Conservation (phyloP, 1,140 invertebrate genomes). For the Gryllus bimaculatus region DNA sequence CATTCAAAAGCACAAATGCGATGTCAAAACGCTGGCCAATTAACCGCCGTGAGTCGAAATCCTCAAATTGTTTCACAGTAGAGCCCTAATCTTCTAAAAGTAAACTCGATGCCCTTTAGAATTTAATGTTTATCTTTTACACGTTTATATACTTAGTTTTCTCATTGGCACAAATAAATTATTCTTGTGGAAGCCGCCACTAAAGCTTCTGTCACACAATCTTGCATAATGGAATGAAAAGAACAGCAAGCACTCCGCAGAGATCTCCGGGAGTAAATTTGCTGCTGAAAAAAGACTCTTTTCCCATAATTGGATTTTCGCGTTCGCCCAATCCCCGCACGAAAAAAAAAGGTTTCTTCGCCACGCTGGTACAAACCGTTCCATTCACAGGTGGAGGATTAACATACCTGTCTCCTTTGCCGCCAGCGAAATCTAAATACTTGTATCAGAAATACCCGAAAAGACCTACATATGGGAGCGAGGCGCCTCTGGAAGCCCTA, state of each 20-base stretch:
- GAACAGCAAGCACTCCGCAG: not conserved
- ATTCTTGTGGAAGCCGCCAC: not conserved
- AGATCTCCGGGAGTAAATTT: too few species aligned
- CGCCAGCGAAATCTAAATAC: too few species aligned
- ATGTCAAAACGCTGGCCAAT: not conserved
- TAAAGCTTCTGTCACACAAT: not conserved
- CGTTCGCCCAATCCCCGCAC: too few species aligned
- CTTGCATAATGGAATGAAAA: not conserved
- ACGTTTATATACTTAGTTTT: not conserved
- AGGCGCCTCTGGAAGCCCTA: too few species aligned
- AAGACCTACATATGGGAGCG: too few species aligned
- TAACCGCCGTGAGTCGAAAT: not conserved
- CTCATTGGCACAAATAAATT: not conserved
- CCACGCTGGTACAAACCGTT: too few species aligned
- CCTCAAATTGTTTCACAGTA: not conserved
- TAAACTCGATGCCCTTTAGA: not conserved
- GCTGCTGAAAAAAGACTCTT: too few species aligned
- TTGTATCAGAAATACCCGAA: too few species aligned
- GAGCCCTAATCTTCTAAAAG: not conserved
- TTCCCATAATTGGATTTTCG: too few species aligned
- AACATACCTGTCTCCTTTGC: too few species aligned
- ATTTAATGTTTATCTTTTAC: not conserved
- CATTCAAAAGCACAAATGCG: constrained; percentile 1
- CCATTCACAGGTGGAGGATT: too few species aligned
- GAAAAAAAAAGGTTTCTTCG: too few species aligned